Evolutionary conservation across 2,888 invertebrate species (phyloP).

Genomic region (Bembecia ichneumoniformis): DNA sequence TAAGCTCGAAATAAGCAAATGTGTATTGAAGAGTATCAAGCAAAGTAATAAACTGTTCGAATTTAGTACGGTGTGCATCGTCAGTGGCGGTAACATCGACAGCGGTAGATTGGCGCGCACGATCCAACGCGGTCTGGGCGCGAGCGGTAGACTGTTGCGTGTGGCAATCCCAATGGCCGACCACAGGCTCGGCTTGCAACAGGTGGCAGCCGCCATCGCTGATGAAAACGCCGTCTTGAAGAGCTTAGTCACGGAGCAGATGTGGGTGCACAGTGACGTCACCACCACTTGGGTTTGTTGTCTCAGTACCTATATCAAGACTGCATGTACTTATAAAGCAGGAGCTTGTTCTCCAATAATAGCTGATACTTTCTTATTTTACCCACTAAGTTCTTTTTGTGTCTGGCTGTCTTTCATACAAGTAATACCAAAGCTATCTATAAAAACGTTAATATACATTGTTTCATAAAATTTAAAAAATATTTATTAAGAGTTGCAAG

Average conservation of each 20-base stretch:
- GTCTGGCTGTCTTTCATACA: too few species aligned
- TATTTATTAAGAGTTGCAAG: too few species aligned
- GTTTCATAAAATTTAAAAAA: too few species aligned
- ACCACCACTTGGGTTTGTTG: constrained; percentile 46
- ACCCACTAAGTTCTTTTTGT: too few species aligned
- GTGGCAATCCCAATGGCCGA: constrained; percentile 81
- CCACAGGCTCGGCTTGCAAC: constrained; percentile 80
- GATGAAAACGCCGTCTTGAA: constrained; percentile 50
- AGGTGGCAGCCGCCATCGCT: constrained; percentile 58
- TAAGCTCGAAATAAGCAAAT: background rate
- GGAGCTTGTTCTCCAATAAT: too few species aligned
- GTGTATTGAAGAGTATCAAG: background rate
- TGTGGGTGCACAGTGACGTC: constrained; percentile 58
- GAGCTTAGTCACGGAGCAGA: constrained; percentile 57
- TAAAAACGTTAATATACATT: too few species aligned
- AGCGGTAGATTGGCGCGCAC: constrained; percentile 82
- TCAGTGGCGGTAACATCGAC: constrained; percentile 87
- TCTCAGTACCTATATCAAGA: too few species aligned
- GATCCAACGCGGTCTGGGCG: constrained; percentile 84
- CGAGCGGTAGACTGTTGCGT: constrained; percentile 78
- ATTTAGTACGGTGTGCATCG: constrained; percentile 79
- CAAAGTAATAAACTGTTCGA: background rate
- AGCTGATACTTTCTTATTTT: too few species aligned
- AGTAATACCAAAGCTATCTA: too few species aligned
- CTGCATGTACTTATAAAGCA: too few species aligned